Base-by-base conservation (phyloP, 2,797 vertebrate species). In the Bovichtus variegatus region DNA sequence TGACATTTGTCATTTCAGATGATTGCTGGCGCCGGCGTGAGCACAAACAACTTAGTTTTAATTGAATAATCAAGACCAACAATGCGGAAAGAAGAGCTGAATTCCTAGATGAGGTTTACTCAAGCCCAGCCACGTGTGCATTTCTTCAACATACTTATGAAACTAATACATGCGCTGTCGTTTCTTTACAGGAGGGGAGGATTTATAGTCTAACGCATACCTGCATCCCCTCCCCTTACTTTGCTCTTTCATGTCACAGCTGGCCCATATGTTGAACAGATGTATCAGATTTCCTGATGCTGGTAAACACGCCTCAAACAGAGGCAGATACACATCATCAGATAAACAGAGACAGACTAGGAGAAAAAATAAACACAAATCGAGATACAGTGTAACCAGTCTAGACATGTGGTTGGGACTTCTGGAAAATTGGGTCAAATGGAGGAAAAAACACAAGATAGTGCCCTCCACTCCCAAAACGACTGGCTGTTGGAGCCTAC, bases 191-290 rank as follows among this genome's bases (percentile, higher is more conserved):
- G 64, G 34, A 40, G 40, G 67, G 83, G 71, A 60, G 51, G 82
- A 87, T 86, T 81, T 81, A 80, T 69, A 82, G 80, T 83, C 82
- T 58, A 76, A 87, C 78, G 85, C 49, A 85, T 82, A 82, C 75
- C 73, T 81, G 68, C 84, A 66, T 38, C 83, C 69, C 81, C 68
- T 43, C 61, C 64, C 34, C 70, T 54, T 44, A 38, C 74, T 76
- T 62, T 63, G 36, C 75, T 72, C 90, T 91, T 91, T 93, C 87
- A 93, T 90, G 89, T 89, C 73, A 86, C 91, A 87, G 81, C 85
- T 85, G 86, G 66, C 66, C 87, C 93, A 96, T 92, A 94, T 95
- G 93, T 90, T 85, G 50, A 88, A 90, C 93, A 96, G 94, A 95
- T 95, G 95, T 90, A 70, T 73, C 59, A 80, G 67, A 91, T 81